Conservation (phyloP, 2,113 vertebrate species). For the Pelobates fuscus region DNA sequence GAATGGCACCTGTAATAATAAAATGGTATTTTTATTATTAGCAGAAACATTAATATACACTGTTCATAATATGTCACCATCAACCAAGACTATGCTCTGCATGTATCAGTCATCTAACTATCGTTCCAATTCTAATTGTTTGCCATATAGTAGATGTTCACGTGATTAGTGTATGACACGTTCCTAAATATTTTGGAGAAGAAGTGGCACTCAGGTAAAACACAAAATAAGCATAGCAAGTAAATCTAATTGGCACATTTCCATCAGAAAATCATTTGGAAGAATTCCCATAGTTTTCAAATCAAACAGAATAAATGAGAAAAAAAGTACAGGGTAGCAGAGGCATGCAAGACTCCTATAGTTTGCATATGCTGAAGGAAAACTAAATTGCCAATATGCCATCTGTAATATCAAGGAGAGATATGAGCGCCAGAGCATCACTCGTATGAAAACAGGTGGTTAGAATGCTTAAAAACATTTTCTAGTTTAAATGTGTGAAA, state of each 20-base stretch:
- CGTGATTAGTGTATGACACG: not conserved
- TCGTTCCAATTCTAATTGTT: too few relatives aligned
- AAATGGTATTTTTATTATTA: too few relatives aligned
- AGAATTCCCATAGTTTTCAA: not conserved
- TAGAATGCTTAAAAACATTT: not conserved
- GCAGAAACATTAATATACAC: too few relatives aligned
- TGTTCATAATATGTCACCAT: too few relatives aligned
- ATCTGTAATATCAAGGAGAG: not conserved
- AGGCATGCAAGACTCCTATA: not conserved
- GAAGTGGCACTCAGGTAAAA: not conserved
- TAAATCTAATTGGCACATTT: not conserved
- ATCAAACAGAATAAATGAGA: not conserved
- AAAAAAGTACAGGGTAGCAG: not conserved
- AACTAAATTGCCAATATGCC: constrained; percentile 6
- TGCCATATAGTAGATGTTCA: not conserved
- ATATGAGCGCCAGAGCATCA: not conserved
- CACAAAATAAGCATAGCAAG: not conserved
- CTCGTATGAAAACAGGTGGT: not conserved
- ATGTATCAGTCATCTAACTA: too few relatives aligned
- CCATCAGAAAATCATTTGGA: not conserved
- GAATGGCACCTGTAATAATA: too few relatives aligned
- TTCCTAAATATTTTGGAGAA: not conserved
- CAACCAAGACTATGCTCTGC: too few relatives aligned
- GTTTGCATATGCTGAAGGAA: not conserved
- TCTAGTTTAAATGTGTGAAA: not conserved